Base-by-base conservation (phyloP, 2,888 invertebrate species). In the Amphipyra berbera region DNA sequence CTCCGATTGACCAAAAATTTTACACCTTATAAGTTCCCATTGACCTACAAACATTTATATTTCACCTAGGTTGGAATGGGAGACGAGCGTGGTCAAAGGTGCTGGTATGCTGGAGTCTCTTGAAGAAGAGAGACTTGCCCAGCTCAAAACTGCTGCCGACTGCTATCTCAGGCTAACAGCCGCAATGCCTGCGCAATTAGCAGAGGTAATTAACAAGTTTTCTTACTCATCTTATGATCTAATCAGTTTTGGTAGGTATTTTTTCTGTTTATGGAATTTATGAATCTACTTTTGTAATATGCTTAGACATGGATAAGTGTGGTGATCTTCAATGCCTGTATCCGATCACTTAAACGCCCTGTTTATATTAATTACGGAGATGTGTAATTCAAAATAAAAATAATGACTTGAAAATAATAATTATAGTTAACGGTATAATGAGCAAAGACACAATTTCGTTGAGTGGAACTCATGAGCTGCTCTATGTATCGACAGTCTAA, bases 111-210 rank as follows among this genome's bases (percentile, higher is more conserved):
- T 99, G 90, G 98, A 98, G 89, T 96, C 97, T 54, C 95, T 99
- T 58, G 99, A 99, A 88, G 98, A 98, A 87, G 98, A 99, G 90
- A 95, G 99, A 79, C 95, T 99, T 59, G 96, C 96, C 61, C 97
- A 97, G 82, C 95, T 98, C 86, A 98, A 98, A 87, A 96, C 95
- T 33, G 95, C 96, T 62, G 95, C 97, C 37, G 95, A 95, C 66
- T 96, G 96, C 61, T 97, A 97, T 84, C 90, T 96, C n/a, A 93
- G 96, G 67, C 94, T 97, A 35, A 96, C 96, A 14, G 88, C 95
- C 5, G 97, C 97, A 49, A 96, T 98, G 81, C 97, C 97, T 68
- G 98, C 98, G 6, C 97, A 97, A 82, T 87, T 97, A 55, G 96
- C 97, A 38, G 97, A 97, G 90, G 96, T 97, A 87, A 87, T 48